These are phyloP conservation scores for Zoanthus gigantus DNA, from an alignment of 92 coral and sea anemone species.

Conservation along the genomic window DNA sequence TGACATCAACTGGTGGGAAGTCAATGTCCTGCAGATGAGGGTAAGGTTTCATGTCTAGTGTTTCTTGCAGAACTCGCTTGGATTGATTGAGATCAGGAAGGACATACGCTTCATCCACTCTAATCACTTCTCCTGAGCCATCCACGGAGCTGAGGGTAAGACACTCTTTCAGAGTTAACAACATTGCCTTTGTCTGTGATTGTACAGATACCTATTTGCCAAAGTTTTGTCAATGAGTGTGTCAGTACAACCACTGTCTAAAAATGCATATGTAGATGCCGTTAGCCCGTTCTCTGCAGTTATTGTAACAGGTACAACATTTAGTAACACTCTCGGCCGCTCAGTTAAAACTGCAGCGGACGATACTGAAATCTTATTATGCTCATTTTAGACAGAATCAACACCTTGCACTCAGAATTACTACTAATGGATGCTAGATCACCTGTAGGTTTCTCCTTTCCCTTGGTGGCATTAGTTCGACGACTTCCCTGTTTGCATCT, in stretches of 20 bases:
- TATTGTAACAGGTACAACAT: conserved; percentile 46
- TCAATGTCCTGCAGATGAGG: conserved; percentile 54
- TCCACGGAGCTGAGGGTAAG: conserved; percentile 53
- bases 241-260: conserved; percentile 75
- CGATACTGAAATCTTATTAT: conserved; percentile 9
- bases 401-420: conserved; percentile 16
- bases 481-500: conserved; percentile 26
- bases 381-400: conserved; percentile 7
- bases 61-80: conserved; percentile 48
- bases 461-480: no score
- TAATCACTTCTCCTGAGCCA: no score
- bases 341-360: conserved; percentile 30
- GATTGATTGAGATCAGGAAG: conserved; percentile 68
- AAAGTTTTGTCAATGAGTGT: conserved; percentile 57
- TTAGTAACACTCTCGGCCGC: conserved; percentile 22
- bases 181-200: conserved; percentile 51
- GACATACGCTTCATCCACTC: conserved; percentile 67
- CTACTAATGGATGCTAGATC: neutral
- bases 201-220: conserved; percentile 61
- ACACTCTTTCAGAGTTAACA: conserved; percentile 43
- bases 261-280: conserved; percentile 63
- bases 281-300: conserved; percentile 23
- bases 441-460: conserved; percentile 6
- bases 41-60: conserved; percentile 48
- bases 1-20: conserved; percentile 70